These are phyloP conservation scores for Oligia fasciuncula DNA, from an alignment of 2,888 invertebrate genomes.

Conservation along the genomic window DNA sequence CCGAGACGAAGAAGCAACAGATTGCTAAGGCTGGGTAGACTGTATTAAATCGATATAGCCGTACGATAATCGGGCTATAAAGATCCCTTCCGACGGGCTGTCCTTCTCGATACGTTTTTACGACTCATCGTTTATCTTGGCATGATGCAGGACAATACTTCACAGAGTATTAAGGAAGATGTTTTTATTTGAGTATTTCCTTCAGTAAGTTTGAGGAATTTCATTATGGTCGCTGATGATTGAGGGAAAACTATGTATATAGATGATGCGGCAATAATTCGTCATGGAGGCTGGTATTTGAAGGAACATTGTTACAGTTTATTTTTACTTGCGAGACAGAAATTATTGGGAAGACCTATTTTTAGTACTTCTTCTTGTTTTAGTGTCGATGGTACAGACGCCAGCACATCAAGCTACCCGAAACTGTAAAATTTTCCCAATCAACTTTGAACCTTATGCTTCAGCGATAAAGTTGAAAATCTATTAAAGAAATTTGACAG, in stretches of 20 bases:
- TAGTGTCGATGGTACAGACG: too few species aligned
- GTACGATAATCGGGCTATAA: slow-evolving; percentile 75
- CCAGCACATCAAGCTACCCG: too few species aligned
- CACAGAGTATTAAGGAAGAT: slow-evolving; percentile 1
- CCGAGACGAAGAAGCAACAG: slow-evolving; percentile 69
- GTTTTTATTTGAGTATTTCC: neutral
- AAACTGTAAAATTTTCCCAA: too few species aligned
- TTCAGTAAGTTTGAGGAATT: slow-evolving; percentile 3
- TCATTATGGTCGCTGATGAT: neutral
- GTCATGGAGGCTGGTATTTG: neutral
- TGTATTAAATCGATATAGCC: slow-evolving; percentile 62
- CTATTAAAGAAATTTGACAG: too few species aligned
- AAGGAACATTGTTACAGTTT: neutral
- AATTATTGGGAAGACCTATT: neutral
- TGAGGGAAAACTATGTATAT: neutral
- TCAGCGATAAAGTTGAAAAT: too few species aligned
- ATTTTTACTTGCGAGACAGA: neutral
- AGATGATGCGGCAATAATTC: neutral
- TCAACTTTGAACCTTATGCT: too few species aligned
- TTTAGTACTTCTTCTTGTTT: too few species aligned
- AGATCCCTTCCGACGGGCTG: slow-evolving; percentile 61
- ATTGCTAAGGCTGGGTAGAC: slow-evolving; percentile 53
- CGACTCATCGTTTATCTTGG: slow-evolving; percentile 75
- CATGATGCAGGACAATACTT: slow-evolving; percentile 58
- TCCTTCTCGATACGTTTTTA: slow-evolving; percentile 46